Evolutionary conservation across 2,888 invertebrate genomes (phyloP).

Genomic region (Tachina fera): DNA sequence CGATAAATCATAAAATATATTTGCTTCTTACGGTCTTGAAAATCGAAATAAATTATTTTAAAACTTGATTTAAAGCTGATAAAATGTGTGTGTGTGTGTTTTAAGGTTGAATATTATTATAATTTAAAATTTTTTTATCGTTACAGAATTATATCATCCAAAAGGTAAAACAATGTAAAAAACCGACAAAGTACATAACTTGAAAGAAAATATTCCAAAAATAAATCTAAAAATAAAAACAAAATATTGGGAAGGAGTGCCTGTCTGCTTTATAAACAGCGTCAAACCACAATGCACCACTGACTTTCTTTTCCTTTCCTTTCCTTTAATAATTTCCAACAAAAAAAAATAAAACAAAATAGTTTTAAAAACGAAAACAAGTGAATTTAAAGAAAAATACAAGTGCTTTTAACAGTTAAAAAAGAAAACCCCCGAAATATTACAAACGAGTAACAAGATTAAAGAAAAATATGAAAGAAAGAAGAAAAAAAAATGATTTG

Average conservation of each 20-base stretch:
- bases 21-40: background rate
- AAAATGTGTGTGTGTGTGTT: background rate
- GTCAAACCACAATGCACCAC: constrained; percentile 49
- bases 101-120: constrained; percentile 34
- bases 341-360: constrained; percentile 7
- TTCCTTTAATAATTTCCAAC: constrained; percentile 12
- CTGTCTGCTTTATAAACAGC: too few species aligned
- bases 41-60: constrained; percentile 24
- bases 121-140: constrained; percentile 46
- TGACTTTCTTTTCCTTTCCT: constrained; percentile 59
- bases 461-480: constrained; percentile 6
- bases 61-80: constrained; percentile 23
- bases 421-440: constrained; percentile 26
- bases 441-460: background rate
- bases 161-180: constrained; percentile 36
- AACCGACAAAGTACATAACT: constrained; percentile 18
- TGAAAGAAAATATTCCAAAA: constrained; percentile 29
- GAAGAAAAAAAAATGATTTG: constrained; percentile 11
- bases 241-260: constrained; percentile 52
- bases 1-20: constrained; percentile 47
- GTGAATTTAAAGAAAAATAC: constrained; percentile 52
- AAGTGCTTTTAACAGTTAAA: constrained; percentile 48
- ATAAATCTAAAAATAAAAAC: constrained; percentile 16
- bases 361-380: constrained; percentile 31
- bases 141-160: constrained; percentile 70